Percentiles rank a stretch among this genome's conserved stretches.
Conservation (phyloP, 2,113 vertebrate species). For the Colinus virginianus region DNA sequence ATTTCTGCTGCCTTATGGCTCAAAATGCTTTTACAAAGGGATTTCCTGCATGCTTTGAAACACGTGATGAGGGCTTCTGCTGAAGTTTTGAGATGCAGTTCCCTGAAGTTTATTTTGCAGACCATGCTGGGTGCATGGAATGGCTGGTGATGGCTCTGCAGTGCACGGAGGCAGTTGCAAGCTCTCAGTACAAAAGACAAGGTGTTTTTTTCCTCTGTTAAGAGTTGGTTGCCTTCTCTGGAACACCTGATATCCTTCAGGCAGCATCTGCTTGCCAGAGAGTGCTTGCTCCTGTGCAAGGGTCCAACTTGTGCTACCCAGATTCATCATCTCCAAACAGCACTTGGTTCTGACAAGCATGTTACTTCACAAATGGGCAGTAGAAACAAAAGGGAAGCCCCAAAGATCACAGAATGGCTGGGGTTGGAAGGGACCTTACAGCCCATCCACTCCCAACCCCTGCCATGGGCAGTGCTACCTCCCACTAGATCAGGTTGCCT, state of each 20-base stretch:
- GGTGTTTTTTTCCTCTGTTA: fast-evolving
- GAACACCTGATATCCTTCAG: background rate
- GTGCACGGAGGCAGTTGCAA: background rate
- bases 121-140: background rate
- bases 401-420: background rate
- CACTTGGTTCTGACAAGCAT: background rate
- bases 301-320: background rate
- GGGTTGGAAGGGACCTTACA: too few species aligned
- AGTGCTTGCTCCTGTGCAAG: fast-evolving
- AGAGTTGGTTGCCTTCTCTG: background rate
- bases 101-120: background rate
- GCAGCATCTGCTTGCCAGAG: background rate
- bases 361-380: background rate
- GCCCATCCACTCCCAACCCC: too few species aligned
- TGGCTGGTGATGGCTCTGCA: background rate
- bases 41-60: background rate
- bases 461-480: too few species aligned
- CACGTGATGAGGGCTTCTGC: background rate
- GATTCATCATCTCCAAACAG: background rate
- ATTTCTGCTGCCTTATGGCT: background rate
- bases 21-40: background rate
- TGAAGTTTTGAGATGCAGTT: background rate
- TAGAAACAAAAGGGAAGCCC: background rate
- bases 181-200: background rate
- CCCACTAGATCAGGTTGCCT: too few species aligned